Conservation (phyloP, 1,140 invertebrate genomes). For the Sitophilus oryzae region DNA sequence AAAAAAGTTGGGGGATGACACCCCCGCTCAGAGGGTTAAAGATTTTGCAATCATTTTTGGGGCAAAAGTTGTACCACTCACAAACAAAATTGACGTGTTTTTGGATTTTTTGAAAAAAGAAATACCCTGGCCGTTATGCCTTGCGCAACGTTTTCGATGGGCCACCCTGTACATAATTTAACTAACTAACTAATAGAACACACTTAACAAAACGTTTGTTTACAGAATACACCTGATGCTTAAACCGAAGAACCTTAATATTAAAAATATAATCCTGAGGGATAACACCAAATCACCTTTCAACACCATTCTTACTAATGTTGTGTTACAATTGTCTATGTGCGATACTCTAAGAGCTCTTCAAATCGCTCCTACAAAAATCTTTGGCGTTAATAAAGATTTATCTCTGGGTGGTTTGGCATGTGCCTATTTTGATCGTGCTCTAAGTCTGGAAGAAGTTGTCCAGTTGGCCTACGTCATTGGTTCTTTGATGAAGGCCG, state of each 20-base stretch:
- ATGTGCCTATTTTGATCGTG: constrained; percentile 79
- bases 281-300: background rate
- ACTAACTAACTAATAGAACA: background rate
- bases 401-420: constrained; percentile 75
- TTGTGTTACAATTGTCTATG: background rate
- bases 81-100: no score
- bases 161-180: background rate
- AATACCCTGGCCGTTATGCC: no score
- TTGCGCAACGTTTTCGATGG: no score
- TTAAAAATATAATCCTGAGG: background rate
- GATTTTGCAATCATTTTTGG: no score
- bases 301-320: background rate
- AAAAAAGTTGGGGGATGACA: no score
- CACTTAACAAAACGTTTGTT: no score
- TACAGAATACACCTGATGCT: constrained; percentile 4
- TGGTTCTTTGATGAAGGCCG: no score
- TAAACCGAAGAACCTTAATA: background rate
- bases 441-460: constrained; percentile 72
- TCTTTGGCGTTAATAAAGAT: constrained; percentile 53
- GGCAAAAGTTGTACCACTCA: no score
- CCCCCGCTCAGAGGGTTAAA: no score
- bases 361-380: constrained; percentile 63
- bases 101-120: no score
- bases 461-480: constrained; percentile 41
- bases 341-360: constrained; percentile 57